Evolutionary conservation across 2,797 vertebrate genomes (phyloP).

Genomic region (Graptemys geographica): DNA sequence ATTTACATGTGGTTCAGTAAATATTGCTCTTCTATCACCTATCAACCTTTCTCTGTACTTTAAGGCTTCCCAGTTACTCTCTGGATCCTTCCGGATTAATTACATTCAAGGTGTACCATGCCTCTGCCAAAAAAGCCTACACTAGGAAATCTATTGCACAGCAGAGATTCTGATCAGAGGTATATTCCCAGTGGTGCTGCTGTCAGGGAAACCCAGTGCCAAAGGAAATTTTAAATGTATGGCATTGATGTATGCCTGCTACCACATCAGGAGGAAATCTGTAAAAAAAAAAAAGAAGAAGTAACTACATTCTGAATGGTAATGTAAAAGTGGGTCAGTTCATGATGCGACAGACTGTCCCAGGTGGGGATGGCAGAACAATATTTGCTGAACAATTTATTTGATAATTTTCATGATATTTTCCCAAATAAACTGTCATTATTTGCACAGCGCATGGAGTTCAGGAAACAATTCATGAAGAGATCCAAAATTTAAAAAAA

Average conservation of each 20-base stretch:
- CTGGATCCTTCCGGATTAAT: background rate
- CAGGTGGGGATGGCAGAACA: background rate
- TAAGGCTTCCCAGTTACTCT: background rate
- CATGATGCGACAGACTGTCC: background rate
- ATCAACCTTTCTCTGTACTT: background rate
- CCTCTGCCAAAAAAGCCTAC: background rate
- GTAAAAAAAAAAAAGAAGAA: background rate
- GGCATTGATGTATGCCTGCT: background rate
- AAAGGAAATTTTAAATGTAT: background rate
- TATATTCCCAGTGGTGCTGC: background rate
- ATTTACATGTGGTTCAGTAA: background rate
- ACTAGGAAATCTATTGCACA: background rate
- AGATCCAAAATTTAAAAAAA: background rate
- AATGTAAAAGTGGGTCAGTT: background rate
- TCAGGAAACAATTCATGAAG: background rate
- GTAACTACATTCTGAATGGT: background rate
- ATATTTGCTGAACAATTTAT: background rate
- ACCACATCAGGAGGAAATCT: background rate
- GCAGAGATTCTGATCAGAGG: background rate
- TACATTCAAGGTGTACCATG: background rate
- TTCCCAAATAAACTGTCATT: background rate
- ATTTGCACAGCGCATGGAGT: background rate
- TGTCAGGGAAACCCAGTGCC: background rate
- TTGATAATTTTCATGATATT: background rate
- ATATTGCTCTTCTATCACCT: background rate